These are phyloP conservation scores for Sinocyclocheilus anshuiensis DNA, from an alignment of 2,113 vertebrate genomes.

Conservation along the genomic window DNA sequence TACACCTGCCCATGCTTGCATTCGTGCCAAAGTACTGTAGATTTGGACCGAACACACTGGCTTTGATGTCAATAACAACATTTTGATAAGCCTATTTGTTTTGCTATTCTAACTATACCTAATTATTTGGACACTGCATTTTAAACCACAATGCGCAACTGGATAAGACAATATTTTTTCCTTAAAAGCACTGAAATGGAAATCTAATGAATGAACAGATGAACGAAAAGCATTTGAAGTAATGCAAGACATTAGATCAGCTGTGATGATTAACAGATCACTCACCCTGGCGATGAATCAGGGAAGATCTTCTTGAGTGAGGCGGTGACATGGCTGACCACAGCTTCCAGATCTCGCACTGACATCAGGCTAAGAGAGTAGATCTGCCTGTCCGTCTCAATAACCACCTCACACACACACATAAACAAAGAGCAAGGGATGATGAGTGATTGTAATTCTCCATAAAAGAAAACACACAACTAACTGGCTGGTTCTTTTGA, in stretches of 20 bases:
- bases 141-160: background rate
- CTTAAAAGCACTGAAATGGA: background rate
- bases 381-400: constrained; percentile 76
- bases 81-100: background rate
- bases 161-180: background rate
- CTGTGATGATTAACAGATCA: constrained; percentile 7
- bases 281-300: constrained; percentile 86
- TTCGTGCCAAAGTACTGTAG: too few species aligned
- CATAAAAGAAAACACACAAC: background rate
- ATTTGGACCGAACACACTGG: background rate
- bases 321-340: constrained; percentile 80
- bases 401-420: constrained; percentile 69
- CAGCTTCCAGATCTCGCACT: constrained; percentile 80
- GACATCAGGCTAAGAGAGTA: constrained; percentile 74
- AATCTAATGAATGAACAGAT: background rate
- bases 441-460: background rate
- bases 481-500: background rate
- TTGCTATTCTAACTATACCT: background rate
- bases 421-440: background rate
- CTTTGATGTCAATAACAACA: background rate
- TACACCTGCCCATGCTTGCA: background rate
- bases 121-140: background rate
- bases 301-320: constrained; percentile 90
- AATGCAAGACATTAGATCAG: background rate
- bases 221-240: too few species aligned